Evolutionary conservation across 2,888 invertebrate species (phyloP).

Genomic region (Catocala sponsa): DNA sequence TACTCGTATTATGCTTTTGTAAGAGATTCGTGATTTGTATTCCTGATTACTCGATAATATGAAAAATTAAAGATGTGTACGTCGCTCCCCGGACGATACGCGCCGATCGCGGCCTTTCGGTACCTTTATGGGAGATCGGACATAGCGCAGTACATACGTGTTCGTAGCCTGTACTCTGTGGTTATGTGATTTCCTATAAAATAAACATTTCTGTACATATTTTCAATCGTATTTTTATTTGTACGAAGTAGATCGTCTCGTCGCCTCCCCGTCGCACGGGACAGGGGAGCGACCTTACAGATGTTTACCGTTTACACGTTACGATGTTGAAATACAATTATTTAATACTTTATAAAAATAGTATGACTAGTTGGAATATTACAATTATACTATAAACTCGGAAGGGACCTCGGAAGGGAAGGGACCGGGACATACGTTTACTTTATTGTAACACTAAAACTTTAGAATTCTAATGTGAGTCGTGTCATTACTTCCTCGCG

Average conservation of each 20-base stretch:
- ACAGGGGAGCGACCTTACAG: slow-evolving; percentile 38
- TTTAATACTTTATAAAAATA: slow-evolving; percentile 67
- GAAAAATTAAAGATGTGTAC: slow-evolving; percentile 82
- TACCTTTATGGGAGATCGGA: slow-evolving; percentile 73
- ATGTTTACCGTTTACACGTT: slow-evolving; percentile 40
- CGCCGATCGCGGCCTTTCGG: slow-evolving; percentile 72
- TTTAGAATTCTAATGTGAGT: slow-evolving; percentile 66
- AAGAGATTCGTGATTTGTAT: slow-evolving; percentile 87
- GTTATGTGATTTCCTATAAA: slow-evolving; percentile 82
- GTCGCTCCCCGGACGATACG: slow-evolving; percentile 80
- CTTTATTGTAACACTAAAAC: slow-evolving; percentile 67
- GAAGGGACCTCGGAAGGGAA: slow-evolving; percentile 59
- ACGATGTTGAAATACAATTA: slow-evolving; percentile 49
- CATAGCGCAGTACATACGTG: slow-evolving; percentile 70
- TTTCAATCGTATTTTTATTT: slow-evolving; percentile 84
- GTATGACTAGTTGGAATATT: slow-evolving; percentile 66
- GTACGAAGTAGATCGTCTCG: slow-evolving; percentile 58
- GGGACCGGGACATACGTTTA: slow-evolving; percentile 61
- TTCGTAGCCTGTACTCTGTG: slow-evolving; percentile 73
- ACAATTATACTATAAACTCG: slow-evolving; percentile 57
- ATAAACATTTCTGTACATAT: slow-evolving; percentile 88
- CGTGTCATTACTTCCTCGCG: slow-evolving; percentile 30
- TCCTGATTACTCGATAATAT: slow-evolving; percentile 84
- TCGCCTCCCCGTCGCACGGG: slow-evolving; percentile 40
- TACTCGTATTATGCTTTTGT: slow-evolving; percentile 86